A percentile compares a stretch with the other conserved stretches of the same genome.
Conservation (phyloP, 2,113 vertebrate genomes). For the Ammodytes marinus region DNA sequence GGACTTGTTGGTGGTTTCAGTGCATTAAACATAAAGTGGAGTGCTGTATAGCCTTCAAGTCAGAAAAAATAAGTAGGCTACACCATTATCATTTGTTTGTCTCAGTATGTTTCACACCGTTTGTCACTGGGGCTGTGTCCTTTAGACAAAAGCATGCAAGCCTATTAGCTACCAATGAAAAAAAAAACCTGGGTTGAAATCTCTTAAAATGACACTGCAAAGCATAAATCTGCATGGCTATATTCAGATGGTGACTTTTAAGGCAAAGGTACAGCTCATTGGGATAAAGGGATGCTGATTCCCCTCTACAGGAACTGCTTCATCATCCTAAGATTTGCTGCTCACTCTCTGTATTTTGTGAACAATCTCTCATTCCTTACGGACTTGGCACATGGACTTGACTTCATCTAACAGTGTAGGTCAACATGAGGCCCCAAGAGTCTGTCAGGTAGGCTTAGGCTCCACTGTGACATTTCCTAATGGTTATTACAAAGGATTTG, state of each 20-base stretch:
- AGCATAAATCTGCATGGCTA: conserved; percentile 16
- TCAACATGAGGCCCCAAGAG: conserved; percentile 59
- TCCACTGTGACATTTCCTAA: conserved; percentile 53
- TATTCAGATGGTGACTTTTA: conserved; percentile 47
- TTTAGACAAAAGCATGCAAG: conserved; percentile 15
- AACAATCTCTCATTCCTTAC: conserved; percentile 50
- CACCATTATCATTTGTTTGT: conserved; percentile 16
- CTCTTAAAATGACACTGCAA: neutral
- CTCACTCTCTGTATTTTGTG: conserved; percentile 53
- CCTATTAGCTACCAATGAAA: neutral
- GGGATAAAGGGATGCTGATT: conserved; percentile 54
- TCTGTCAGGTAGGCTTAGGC: conserved; percentile 57
- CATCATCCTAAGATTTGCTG: conserved; percentile 69
- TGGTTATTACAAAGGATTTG: conserved; percentile 60
- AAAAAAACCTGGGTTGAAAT: conserved; percentile 4
- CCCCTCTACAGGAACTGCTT: conserved; percentile 70
- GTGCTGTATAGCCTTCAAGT: conserved; percentile 36
- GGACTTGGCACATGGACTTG: conserved; percentile 13
- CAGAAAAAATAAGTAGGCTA: conserved; percentile 48
- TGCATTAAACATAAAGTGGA: conserved; percentile 35
- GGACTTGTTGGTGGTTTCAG: conserved; percentile 32
- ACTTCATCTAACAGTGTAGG: conserved; percentile 62
- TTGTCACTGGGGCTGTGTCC: conserved; percentile 36
- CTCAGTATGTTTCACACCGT: conserved; percentile 16
- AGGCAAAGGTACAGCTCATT: conserved; percentile 36